A percentile compares a stretch with the other conserved stretches of the same genome.
phyloP scores from a whole-genome alignment of 2,888 invertebrate species.

The Pemphredon lugubris region DNA sequence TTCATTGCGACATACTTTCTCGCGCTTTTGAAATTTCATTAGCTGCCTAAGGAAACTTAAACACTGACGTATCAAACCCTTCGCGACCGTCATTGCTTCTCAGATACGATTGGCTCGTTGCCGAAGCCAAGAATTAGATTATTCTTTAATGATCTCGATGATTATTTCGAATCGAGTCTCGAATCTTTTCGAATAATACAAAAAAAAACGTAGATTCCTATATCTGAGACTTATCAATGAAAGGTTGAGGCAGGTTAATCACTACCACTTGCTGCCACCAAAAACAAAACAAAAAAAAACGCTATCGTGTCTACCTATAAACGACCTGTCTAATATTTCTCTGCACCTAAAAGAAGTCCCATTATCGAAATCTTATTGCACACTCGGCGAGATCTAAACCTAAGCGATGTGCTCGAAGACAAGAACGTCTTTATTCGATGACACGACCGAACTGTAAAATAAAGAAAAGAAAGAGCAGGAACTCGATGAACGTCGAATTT shows the following conservation, averaged over 20 bases:
- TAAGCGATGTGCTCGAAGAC: conserved; percentile 43
- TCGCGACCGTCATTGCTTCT: not conserved
- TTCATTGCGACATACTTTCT: no score
- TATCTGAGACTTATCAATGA: not conserved
- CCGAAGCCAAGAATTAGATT: no score
- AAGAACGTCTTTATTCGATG: conserved; percentile 18
- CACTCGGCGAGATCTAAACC: conserved; percentile 61
- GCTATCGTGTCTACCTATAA: conserved; percentile 25
- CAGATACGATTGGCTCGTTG: no score
- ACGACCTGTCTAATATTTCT: conserved; percentile 47
- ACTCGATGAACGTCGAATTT: conserved; percentile 1
- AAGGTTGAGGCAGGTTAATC: conserved; percentile 13
- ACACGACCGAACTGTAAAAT: not conserved
- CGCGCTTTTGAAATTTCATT: not conserved
- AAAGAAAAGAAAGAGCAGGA: no score
- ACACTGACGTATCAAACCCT: conserved; percentile 9
- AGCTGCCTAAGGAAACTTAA: conserved; percentile 28
- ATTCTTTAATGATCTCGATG: no score
- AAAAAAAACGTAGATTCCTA: no score
- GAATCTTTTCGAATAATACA: no score
- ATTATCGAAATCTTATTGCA: conserved; percentile 68
- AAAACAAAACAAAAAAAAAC: no score
- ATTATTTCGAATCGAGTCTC: no score
- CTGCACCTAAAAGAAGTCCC: conserved; percentile 44
- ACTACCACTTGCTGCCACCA: conserved; percentile 34